These are phyloP conservation scores for Sparus aurata DNA, from an alignment of 2,797 vertebrate species.

Conservation along the genomic window DNA sequence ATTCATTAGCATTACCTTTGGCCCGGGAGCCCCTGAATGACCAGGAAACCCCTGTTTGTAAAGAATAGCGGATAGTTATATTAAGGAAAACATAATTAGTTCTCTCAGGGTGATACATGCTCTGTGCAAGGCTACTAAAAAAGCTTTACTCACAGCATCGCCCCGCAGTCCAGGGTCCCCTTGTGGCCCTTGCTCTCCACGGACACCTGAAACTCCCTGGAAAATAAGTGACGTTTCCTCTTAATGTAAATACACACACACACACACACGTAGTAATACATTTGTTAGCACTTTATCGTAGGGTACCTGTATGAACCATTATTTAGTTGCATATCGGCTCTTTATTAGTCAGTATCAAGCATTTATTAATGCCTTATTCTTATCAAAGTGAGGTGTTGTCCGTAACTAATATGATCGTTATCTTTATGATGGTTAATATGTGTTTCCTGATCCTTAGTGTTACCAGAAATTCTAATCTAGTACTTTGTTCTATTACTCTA, in stretches of 20 bases:
- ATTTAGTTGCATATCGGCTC: no score
- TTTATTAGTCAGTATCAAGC: no score
- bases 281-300: no score
- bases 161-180: conserved; percentile 56
- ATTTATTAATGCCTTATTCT: no score
- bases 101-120: not conserved
- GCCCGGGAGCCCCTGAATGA: conserved; percentile 45
- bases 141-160: conserved; percentile 45
- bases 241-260: not conserved
- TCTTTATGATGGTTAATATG: no score
- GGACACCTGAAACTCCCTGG: conserved; percentile 59
- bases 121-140: not conserved
- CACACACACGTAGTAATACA: not conserved
- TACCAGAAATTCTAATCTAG: not conserved
- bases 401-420: no score
- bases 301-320: no score
- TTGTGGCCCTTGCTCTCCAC: conserved; percentile 44
- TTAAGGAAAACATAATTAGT: conserved; percentile 3
- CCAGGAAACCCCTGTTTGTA: conserved; percentile 63
- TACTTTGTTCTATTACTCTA: not conserved
- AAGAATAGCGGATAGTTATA: conserved; percentile 8
- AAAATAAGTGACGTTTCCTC: not conserved
- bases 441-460: no score
- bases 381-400: no score
- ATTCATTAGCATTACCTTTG: conserved; percentile 62